Base-by-base conservation (phyloP, 2,888 invertebrate genomes). In the Eucera pruinosa region DNA sequence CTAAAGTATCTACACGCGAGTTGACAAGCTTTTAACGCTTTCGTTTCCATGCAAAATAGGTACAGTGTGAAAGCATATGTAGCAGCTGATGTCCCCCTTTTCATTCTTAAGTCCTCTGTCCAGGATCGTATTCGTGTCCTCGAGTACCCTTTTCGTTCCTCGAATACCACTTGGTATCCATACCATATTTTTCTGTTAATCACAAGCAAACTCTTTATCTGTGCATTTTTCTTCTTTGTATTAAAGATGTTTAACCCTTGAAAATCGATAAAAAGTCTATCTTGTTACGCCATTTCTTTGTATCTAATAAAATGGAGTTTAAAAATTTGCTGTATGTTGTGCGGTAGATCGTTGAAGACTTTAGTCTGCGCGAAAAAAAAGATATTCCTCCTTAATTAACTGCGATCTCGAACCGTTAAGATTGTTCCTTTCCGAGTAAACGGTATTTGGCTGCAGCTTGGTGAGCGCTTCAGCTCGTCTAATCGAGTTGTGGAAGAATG, bases 391-490 rank as follows among this genome's bases (percentile, higher is more conserved):
- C n/a, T 57, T 57, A 67, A 67, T 75, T 60, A 33, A 11, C 33
- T 18, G 36, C n/a, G 50, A 54, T 62, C 58, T 55, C 55, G 58
- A 13, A 82, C 68, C 73, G 76, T 70, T 78, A 77, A 82, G 78
- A 81, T 84, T 82, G 77, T 80, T 78, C 58, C 83, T 85, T 82
- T 82, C 82, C 84, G 73, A 74, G 82, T 78, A 86, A 86, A 88
- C 87, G 84, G 87, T 83, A 85, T 85, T 86, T 66, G 67, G 69
- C 64, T 74, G 74, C 66, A 67, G 54, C 48, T 50, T 23, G 27
- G 58, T 30, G 57, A 48, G 62, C 52, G 54, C 50, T 55, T 70
- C 60, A 30, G 47, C 58, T 68, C 64, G 58, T 57, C 50, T 48
- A 66, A 78, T 77, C 67, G 64, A 55, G 58, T 47, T 69, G 61